Percentiles rank a stretch among this genome's conserved stretches.
These are phyloP conservation scores for Cephalopterus ornatus DNA, from an alignment of 2,113 vertebrate genomes.

Conservation along the genomic window DNA sequence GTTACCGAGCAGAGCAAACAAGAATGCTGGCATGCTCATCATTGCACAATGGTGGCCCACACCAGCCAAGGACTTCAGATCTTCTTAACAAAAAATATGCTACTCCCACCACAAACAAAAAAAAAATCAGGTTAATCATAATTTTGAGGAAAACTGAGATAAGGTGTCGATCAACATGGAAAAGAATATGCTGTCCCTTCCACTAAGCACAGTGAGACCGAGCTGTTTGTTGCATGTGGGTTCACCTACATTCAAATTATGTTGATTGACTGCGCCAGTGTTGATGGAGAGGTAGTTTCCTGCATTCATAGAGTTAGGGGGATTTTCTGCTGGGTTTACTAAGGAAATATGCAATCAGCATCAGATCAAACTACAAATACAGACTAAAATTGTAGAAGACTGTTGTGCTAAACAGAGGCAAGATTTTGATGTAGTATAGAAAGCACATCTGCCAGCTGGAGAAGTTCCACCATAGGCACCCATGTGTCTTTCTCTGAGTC, in stretches of 20 bases:
- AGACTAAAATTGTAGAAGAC: neutral
- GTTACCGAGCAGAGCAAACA: neutral
- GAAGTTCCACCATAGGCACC: constrained; percentile 45
- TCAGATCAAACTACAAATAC: neutral
- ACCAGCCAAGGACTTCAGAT: neutral
- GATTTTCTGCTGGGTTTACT: neutral
- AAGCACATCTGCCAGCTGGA: constrained; percentile 50
- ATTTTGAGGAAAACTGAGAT: neutral
- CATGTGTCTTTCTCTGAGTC: constrained; percentile 33
- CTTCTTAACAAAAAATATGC: neutral
- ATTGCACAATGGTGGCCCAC: neutral
- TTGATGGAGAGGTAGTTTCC: neutral
- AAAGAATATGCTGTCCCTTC: neutral
- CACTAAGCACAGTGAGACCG: neutral
- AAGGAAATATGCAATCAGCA: neutral
- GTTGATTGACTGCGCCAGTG: neutral
- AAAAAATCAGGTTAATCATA: neutral
- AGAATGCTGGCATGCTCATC: neutral
- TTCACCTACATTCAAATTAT: neutral
- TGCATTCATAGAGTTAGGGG: neutral
- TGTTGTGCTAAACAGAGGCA: neutral
- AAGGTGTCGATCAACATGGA: neutral
- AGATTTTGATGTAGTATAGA: constrained; percentile 14
- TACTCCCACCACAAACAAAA: neutral
- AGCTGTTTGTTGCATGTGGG: neutral